Conservation (phyloP, 2,888 invertebrate species). For the Hermodice carunculata region DNA sequence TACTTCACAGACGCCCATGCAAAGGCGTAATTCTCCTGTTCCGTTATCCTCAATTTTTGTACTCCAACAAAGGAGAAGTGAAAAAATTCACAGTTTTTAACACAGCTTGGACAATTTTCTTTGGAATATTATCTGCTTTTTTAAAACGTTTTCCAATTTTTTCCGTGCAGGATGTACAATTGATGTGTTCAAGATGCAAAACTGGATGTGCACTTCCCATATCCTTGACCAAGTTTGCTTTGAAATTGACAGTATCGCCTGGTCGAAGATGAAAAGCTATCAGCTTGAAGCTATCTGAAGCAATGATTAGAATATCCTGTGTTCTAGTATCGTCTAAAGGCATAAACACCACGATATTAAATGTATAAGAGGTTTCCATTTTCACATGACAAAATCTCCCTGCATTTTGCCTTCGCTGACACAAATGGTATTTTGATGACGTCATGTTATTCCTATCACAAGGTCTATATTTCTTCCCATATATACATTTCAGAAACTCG, state of each 20-base stretch:
- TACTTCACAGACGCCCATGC: no score
- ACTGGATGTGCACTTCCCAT: constrained; percentile 3
- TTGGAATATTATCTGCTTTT: not conserved
- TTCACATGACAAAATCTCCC: constrained; percentile 14
- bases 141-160: not conserved
- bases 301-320: not conserved
- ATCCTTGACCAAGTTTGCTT: not conserved
- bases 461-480: not conserved
- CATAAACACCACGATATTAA: constrained; percentile 1
- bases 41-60: no score
- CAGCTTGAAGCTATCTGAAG: constrained; percentile 6
- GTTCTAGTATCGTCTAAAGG: not conserved
- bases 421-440: not conserved
- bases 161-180: constrained; percentile 11
- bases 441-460: constrained; percentile 5
- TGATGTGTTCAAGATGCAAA: constrained; percentile 8
- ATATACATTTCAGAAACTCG: constrained; percentile 20
- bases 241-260: constrained; percentile 5
- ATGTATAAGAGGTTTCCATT: constrained; percentile 13
- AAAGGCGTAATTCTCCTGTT: no score
- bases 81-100: constrained; percentile 20
- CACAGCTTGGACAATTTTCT: not conserved
- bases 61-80: constrained; percentile 16
- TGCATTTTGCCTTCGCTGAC: not conserved
- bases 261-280: not conserved